These are phyloP conservation scores for Harpagus bidentatus DNA, from an alignment of 2,113 vertebrate species.

Conservation along the genomic window DNA sequence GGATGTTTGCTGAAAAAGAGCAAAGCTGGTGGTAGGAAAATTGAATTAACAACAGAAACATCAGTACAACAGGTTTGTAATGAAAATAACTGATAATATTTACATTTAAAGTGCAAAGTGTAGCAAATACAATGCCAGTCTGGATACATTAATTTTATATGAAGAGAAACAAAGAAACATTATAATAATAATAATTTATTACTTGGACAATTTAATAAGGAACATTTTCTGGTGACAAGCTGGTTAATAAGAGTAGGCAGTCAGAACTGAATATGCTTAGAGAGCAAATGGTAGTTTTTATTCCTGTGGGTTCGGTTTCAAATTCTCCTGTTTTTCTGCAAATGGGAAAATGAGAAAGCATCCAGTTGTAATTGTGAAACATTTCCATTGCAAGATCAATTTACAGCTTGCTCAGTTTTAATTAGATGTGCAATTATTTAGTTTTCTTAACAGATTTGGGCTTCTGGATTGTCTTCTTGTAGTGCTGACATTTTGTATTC, in stretches of 20 bases:
- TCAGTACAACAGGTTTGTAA: background rate
- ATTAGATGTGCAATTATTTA: background rate
- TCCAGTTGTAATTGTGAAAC: background rate
- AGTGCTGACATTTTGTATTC: background rate
- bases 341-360: background rate
- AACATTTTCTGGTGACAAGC: slow-evolving; percentile 17
- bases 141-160: background rate
- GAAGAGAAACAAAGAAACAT: slow-evolving; percentile 6
- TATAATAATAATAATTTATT: slow-evolving; percentile 32
- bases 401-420: slow-evolving; percentile 3
- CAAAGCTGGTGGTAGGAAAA: background rate
- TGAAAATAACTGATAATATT: background rate
- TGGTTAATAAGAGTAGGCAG: slow-evolving; percentile 48
- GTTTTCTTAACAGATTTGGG: background rate
- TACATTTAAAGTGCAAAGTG: background rate
- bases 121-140: background rate
- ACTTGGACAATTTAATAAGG: slow-evolving; percentile 38
- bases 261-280: slow-evolving; percentile 5
- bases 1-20: background rate
- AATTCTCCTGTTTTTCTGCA: background rate
- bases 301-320: slow-evolving; percentile 12
- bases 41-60: background rate
- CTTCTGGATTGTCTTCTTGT: background rate
- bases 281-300: slow-evolving; percentile 2
- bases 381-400: background rate